Percentiles rank a stretch among this genome's conserved stretches.
These are phyloP conservation scores for Entomyzon cyanotis DNA, from an alignment of 2,113 vertebrate genomes.

Conservation along the genomic window DNA sequence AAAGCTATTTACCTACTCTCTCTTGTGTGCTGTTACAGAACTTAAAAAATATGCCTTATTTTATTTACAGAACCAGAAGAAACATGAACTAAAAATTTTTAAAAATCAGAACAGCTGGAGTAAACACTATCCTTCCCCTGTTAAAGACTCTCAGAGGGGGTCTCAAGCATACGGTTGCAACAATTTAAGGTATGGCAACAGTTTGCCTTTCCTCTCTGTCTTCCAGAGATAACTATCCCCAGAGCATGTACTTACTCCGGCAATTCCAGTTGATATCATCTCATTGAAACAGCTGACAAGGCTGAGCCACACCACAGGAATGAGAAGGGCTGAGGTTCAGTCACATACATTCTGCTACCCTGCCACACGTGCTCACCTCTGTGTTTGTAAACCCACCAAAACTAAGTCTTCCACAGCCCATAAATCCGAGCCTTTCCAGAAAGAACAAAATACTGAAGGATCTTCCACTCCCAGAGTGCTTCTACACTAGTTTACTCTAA, in stretches of 20 bases:
- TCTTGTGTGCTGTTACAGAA: background rate
- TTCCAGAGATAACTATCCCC: background rate
- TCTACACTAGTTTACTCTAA: background rate
- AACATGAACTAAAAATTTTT: background rate
- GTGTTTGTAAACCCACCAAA: background rate
- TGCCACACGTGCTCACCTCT: background rate
- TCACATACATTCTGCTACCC: background rate
- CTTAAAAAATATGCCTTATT: background rate
- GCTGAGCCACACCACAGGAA: background rate
- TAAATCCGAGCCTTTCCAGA: background rate
- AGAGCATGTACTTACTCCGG: too few species aligned
- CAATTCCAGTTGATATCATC: background rate
- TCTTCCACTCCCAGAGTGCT: background rate
- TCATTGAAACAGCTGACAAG: background rate
- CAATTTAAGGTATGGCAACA: background rate
- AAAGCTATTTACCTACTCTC: background rate
- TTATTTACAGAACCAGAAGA: background rate
- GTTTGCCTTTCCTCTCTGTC: background rate
- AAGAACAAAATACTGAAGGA: background rate
- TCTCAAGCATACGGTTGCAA: background rate
- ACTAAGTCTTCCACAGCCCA: background rate
- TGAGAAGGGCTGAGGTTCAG: background rate
- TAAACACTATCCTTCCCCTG: background rate
- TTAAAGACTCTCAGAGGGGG: background rate
- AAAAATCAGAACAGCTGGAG: background rate